Conservation (phyloP, 2,888 invertebrate genomes). For the Pomacea canaliculata region DNA sequence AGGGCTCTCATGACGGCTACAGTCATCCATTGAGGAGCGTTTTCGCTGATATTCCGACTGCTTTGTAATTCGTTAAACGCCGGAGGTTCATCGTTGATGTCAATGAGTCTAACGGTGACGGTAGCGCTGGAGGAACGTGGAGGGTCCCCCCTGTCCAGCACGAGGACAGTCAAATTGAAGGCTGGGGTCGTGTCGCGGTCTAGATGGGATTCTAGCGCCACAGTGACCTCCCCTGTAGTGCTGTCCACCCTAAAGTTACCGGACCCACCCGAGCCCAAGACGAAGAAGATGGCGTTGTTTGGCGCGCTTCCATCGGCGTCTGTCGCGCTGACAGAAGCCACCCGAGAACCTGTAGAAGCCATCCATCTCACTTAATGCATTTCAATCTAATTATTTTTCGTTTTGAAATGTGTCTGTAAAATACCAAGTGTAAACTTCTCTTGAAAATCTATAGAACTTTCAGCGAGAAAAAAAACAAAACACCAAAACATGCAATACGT, state of each 20-base stretch:
- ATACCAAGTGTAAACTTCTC: too few species aligned
- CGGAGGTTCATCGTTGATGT: slow-evolving; percentile 93
- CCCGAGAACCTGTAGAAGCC: slow-evolving; percentile 33
- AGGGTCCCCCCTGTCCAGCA: slow-evolving; percentile 58
- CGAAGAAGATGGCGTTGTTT: slow-evolving; percentile 89
- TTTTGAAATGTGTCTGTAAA: too few species aligned
- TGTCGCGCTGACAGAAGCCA: slow-evolving; percentile 47
- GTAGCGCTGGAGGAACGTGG: slow-evolving; percentile 37
- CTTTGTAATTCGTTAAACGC: background rate
- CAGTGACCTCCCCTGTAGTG: slow-evolving; percentile 82
- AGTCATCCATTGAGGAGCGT: background rate
- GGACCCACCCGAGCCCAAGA: slow-evolving; percentile 88
- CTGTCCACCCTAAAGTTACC: slow-evolving; percentile 95
- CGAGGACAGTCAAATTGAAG: slow-evolving; percentile 59
- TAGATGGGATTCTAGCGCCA: slow-evolving; percentile 87
- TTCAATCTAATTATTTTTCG: too few species aligned
- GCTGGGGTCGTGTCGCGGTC: slow-evolving; percentile 79
- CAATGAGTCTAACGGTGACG: slow-evolving; percentile 80
- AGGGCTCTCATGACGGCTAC: slow-evolving; percentile 20
- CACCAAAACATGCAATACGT: too few species aligned
- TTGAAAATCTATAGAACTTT: too few species aligned
- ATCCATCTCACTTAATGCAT: too few species aligned
- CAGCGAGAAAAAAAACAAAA: too few species aligned
- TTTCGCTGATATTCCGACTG: slow-evolving; percentile 6
- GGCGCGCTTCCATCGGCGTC: slow-evolving; percentile 70